Evolutionary conservation across 2,888 invertebrate genomes (phyloP).

Genomic region (Anticlea derivata): DNA sequence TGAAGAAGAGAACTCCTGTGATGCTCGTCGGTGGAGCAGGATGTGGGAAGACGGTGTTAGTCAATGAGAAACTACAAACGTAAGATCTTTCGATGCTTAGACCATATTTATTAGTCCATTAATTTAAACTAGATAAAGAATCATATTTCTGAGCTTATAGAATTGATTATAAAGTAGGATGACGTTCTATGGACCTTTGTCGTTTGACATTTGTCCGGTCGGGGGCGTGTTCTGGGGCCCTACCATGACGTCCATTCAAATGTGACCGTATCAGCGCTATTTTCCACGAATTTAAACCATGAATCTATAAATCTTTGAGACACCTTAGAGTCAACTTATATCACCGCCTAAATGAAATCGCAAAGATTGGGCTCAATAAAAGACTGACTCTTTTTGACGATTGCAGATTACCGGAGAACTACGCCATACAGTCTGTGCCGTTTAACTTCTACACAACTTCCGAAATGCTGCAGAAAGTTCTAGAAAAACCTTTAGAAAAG

Average conservation of each 20-base stretch:
- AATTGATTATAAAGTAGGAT: no score
- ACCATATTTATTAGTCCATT: no score
- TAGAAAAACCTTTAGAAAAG: slow-evolving; percentile 97
- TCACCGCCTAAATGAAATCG: no score
- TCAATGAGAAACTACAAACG: slow-evolving; percentile 87
- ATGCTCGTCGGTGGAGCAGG: slow-evolving; percentile 98
- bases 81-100: slow-evolving; percentile 46
- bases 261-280: no score
- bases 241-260: no score
- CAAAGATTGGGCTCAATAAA: no score
- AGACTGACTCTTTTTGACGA: slow-evolving; percentile 20
- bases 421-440: slow-evolving; percentile 94
- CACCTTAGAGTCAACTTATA: neutral
- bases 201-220: no score
- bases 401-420: slow-evolving; percentile 90
- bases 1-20: slow-evolving; percentile 94
- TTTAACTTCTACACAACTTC: slow-evolving; percentile 98
- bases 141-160: no score
- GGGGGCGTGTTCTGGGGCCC: no score
- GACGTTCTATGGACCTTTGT: no score
- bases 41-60: slow-evolving; percentile 95
- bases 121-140: no score
- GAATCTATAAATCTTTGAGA: neutral
- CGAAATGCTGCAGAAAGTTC: slow-evolving; percentile 95
- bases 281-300: no score